Conservation (phyloP, 2,888 invertebrate genomes). For the Biston stratarius region DNA sequence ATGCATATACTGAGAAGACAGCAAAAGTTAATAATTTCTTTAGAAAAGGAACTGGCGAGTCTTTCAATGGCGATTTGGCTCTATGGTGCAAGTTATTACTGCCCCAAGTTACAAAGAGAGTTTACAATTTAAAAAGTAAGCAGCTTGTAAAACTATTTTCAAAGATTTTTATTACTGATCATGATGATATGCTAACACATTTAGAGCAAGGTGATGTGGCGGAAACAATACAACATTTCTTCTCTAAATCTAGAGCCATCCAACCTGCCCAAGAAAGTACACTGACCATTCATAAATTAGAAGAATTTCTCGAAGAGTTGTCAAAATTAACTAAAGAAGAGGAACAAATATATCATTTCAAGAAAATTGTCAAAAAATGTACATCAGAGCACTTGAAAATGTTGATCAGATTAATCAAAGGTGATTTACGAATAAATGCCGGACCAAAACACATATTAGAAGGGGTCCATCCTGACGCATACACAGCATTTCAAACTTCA, state of each 20-base stretch:
- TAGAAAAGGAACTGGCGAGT: slow-evolving; percentile 85
- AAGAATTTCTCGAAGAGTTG: slow-evolving; percentile 91
- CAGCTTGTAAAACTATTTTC: slow-evolving; percentile 96
- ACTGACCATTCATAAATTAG: slow-evolving; percentile 91
- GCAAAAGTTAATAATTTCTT: slow-evolving; percentile 90
- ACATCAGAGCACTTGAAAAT: slow-evolving; percentile 94
- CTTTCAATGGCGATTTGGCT: slow-evolving; percentile 91
- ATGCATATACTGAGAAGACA: slow-evolving; percentile 94
- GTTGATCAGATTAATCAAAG: slow-evolving; percentile 94
- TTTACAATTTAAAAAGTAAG: slow-evolving; percentile 97
- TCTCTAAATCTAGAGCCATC: slow-evolving; percentile 87
- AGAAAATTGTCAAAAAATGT: slow-evolving; percentile 90
- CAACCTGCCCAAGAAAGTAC: slow-evolving; percentile 89
- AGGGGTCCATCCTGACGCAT: slow-evolving; percentile 95
- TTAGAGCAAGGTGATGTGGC: slow-evolving; percentile 96
- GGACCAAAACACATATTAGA: slow-evolving; percentile 97
- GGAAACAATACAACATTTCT: slow-evolving; percentile 93
- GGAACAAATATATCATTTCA: slow-evolving; percentile 92
- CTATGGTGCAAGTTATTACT: slow-evolving; percentile 94
- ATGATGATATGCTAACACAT: slow-evolving; percentile 93
- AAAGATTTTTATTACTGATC: slow-evolving; percentile 90
- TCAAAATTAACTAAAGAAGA: slow-evolving; percentile 94
- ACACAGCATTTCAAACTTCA: slow-evolving; percentile 94
- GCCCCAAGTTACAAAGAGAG: slow-evolving; percentile 93
- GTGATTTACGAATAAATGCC: slow-evolving; percentile 96